Evolutionary conservation across 2,113 vertebrate species (phyloP).

Genomic region (Oncorhynchus keta): DNA sequence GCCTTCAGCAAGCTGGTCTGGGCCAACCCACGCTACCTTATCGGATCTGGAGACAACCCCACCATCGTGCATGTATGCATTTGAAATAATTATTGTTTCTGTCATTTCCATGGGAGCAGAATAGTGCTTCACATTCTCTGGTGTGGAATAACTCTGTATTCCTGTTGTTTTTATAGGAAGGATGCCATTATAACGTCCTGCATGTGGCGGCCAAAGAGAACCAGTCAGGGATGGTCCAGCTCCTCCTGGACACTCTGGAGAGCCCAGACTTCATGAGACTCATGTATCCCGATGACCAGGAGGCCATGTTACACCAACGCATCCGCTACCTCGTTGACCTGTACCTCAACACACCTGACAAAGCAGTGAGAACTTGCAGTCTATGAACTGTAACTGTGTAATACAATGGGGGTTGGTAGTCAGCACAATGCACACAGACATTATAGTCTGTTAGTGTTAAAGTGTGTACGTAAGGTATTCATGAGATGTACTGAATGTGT

Average conservation of each 20-base stretch:
- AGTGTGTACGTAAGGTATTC: not conserved
- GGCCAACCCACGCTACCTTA: conserved; percentile 88
- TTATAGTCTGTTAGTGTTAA: not conserved
- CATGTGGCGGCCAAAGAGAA: conserved; percentile 88
- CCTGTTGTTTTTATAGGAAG: conserved; percentile 69
- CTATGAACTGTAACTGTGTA: not conserved
- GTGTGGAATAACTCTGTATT: not conserved
- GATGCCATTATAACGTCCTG: conserved; percentile 87
- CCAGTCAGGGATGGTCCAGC: conserved; percentile 76
- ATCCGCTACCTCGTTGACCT: conserved; percentile 83
- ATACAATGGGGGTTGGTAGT: not conserved
- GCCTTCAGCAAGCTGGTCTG: conserved; percentile 80
- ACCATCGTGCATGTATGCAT: conserved; percentile 83
- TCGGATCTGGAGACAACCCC: conserved; percentile 87
- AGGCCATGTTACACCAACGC: conserved; percentile 78
- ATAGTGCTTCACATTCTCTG: not conserved
- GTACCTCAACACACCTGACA: conserved; percentile 88
- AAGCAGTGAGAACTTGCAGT: conserved; percentile 63
- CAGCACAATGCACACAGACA: not conserved
- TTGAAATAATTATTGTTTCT: not conserved
- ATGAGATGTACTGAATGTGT: not conserved
- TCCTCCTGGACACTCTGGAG: conserved; percentile 81
- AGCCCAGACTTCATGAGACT: conserved; percentile 83
- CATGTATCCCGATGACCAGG: conserved; percentile 84
- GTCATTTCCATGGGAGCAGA: not conserved